These are phyloP conservation scores for Nematopogon swammerdamellus DNA, from an alignment of 2,888 invertebrate species.

Conservation along the genomic window DNA sequence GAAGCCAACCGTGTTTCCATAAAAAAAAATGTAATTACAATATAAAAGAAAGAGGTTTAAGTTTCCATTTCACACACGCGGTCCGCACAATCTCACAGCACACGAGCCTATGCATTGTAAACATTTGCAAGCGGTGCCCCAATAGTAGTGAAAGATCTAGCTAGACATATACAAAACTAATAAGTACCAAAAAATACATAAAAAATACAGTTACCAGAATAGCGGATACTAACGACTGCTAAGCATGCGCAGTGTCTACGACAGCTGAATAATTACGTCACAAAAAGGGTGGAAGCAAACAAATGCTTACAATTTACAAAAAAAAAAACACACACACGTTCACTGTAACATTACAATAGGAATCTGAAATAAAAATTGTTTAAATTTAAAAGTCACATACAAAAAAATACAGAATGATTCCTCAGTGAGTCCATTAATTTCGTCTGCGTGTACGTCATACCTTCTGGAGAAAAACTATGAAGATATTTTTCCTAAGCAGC, in stretches of 20 bases:
- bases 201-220: constrained; percentile 22
- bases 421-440: too few species aligned
- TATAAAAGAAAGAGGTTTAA: too few species aligned
- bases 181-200: constrained; percentile 51
- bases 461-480: too few species aligned
- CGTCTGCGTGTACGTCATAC: too few species aligned
- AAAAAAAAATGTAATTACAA: too few species aligned
- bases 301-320: constrained; percentile 58
- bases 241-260: constrained; percentile 51
- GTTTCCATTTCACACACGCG: too few species aligned
- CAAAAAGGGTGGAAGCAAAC: constrained; percentile 47
- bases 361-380: constrained; percentile 12
- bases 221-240: constrained; percentile 52
- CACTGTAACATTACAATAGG: constrained; percentile 13
- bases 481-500: too few species aligned
- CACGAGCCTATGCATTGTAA: constrained; percentile 39
- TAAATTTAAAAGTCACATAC: too few species aligned
- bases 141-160: constrained; percentile 37
- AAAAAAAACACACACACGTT: too few species aligned
- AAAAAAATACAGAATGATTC: too few species aligned
- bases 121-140: constrained; percentile 56
- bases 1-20: too few species aligned
- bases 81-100: too few species aligned
- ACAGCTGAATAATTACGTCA: constrained; percentile 23
- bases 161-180: constrained; percentile 19